Evolutionary conservation across 2,888 invertebrate species (phyloP).

Genomic region (Lepidocyrtoides sp.): DNA sequence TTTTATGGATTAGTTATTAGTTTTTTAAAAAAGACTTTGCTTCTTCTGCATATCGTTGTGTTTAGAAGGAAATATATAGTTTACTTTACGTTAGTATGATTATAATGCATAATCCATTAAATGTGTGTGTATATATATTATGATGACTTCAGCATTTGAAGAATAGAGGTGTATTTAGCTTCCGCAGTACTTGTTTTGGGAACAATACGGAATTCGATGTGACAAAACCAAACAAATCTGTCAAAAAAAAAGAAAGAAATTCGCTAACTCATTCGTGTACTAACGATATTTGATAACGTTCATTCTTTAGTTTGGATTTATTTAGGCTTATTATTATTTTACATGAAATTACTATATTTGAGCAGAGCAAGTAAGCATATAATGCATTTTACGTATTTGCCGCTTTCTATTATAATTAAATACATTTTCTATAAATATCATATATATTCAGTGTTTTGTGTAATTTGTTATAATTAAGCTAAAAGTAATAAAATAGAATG

Average conservation of each 20-base stretch:
- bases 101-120: neutral
- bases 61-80: conserved; percentile 15
- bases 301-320: no score
- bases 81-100: neutral
- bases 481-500: conserved; percentile 1
- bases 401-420: neutral
- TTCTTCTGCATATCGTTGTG: conserved; percentile 37
- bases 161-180: conserved; percentile 9
- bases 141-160: neutral
- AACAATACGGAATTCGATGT: conserved; percentile 47
- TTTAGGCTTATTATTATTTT: neutral
- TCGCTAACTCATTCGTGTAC: neutral
- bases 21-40: conserved; percentile 58
- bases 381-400: neutral
- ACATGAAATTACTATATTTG: neutral
- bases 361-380: neutral
- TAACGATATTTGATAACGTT: conserved; percentile 6
- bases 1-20: conserved; percentile 38
- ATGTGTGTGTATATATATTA: neutral
- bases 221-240: conserved; percentile 43
- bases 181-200: conserved; percentile 47
- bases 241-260: conserved; percentile 11
- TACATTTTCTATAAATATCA: neutral
- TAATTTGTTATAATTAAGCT: neutral
- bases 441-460: neutral